These are phyloP conservation scores for Epinephelus moara DNA, from an alignment of 2,113 vertebrate genomes.

Conservation along the genomic window DNA sequence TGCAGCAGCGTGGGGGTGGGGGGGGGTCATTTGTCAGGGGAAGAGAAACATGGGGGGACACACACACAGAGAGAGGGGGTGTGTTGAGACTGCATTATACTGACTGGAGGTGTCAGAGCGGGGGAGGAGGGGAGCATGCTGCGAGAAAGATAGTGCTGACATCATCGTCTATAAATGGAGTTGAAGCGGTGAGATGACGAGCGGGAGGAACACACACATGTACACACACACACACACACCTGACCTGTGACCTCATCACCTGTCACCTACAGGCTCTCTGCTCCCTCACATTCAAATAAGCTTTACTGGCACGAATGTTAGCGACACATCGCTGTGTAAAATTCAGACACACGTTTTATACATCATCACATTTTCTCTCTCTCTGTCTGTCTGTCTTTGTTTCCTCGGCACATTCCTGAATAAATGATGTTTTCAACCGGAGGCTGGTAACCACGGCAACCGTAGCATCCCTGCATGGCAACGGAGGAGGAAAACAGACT, in stretches of 20 bases:
- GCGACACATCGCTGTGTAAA: too few species aligned
- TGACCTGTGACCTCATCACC: not conserved
- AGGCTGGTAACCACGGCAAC: slow-evolving; percentile 87
- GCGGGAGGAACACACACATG: slow-evolving; percentile 38
- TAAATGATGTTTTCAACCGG: slow-evolving; percentile 72
- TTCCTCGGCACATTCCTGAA: slow-evolving; percentile 34
- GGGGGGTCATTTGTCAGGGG: too few species aligned
- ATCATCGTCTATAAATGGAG: slow-evolving; percentile 83
- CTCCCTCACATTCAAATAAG: too few species aligned
- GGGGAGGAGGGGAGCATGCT: slow-evolving; percentile 71
- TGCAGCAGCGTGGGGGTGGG: too few species aligned
- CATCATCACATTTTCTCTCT: too few species aligned
- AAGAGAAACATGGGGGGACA: too few species aligned
- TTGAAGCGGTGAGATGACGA: too few species aligned
- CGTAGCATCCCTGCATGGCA: slow-evolving; percentile 1
- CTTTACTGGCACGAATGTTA: too few species aligned
- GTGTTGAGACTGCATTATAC: too few species aligned
- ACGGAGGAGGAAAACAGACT: not conserved
- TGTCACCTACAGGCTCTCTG: too few species aligned
- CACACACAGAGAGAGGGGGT: too few species aligned
- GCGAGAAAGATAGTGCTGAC: slow-evolving; percentile 82
- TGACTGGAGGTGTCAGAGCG: not conserved
- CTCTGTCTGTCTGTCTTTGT: not conserved
- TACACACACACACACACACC: slow-evolving; percentile 25
- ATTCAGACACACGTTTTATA: too few species aligned